These are phyloP conservation scores for Macrosteles quadrilineatus DNA, from an alignment of 1,140 invertebrate genomes.

Conservation along the genomic window DNA sequence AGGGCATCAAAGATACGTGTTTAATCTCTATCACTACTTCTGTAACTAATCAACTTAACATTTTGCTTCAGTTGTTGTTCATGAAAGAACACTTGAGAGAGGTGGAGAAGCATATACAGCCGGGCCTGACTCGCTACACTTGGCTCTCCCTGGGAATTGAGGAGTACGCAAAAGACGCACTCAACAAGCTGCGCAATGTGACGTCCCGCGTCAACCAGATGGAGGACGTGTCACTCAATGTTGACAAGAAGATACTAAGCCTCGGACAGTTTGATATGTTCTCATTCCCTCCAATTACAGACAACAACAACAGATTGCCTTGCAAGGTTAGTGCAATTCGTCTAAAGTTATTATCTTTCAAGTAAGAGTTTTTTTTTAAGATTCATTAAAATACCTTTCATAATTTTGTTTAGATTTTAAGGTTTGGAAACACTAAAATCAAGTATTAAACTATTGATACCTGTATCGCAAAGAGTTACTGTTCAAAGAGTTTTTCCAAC, in stretches of 20 bases:
- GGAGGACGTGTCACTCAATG: constrained; percentile 72
- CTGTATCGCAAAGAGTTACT: no score
- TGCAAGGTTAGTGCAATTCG: constrained; percentile 49
- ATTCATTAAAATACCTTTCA: neutral
- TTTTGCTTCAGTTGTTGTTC: constrained; percentile 57
- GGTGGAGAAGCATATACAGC: constrained; percentile 74
- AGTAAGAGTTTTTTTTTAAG: neutral
- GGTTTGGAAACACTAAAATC: no score
- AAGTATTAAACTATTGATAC: no score
- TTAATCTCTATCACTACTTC: no score
- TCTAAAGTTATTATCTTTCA: neutral
- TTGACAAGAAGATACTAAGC: constrained; percentile 61
- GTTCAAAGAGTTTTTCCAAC: no score
- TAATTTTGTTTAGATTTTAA: no score
- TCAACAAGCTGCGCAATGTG: constrained; percentile 58
- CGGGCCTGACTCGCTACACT: constrained; percentile 75
- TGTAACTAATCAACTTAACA: no score
- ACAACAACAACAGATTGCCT: constrained; percentile 35
- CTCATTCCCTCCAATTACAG: constrained; percentile 42
- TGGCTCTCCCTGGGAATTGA: constrained; percentile 82
- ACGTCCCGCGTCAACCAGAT: constrained; percentile 69
- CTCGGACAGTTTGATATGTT: constrained; percentile 62
- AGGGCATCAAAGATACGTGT: no score
- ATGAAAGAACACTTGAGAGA: constrained; percentile 68
- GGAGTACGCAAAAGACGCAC: constrained; percentile 66